Conservation (phyloP, 2,113 vertebrate genomes). For the Regulus satrapa region DNA sequence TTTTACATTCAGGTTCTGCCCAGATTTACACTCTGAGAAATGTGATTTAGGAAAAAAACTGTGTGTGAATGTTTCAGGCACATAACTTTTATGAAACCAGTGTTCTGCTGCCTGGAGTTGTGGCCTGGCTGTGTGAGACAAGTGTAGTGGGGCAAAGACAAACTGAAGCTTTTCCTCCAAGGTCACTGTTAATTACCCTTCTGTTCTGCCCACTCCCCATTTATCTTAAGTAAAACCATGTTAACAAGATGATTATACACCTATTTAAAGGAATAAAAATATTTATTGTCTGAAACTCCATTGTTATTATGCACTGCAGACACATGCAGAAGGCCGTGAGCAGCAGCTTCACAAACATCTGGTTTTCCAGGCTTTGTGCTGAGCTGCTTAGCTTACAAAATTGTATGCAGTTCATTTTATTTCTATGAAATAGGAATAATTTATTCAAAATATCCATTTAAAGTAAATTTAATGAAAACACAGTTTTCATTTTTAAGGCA, state of each 20-base stretch:
- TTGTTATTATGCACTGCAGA: background rate
- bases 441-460: background rate
- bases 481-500: background rate
- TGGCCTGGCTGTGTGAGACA: slow-evolving; percentile 16
- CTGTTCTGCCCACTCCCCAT: background rate
- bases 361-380: background rate
- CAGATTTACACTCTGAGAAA: slow-evolving; percentile 58
- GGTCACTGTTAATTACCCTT: background rate
- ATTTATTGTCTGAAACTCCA: background rate
- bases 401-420: background rate
- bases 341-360: background rate
- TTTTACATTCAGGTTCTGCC: slow-evolving; percentile 27
- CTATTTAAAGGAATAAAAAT: background rate
- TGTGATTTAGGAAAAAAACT: slow-evolving; percentile 36
- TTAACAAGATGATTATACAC: slow-evolving; percentile 1
- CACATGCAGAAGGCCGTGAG: background rate
- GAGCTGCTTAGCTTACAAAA: background rate
- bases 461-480: background rate
- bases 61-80: background rate
- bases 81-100: slow-evolving; percentile 41
- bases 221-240: background rate
- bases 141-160: background rate
- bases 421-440: background rate
- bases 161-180: background rate
- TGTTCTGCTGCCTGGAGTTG: slow-evolving; percentile 42